Conservation (phyloP, 2,888 invertebrate species). For the Endotricha flammealis region DNA sequence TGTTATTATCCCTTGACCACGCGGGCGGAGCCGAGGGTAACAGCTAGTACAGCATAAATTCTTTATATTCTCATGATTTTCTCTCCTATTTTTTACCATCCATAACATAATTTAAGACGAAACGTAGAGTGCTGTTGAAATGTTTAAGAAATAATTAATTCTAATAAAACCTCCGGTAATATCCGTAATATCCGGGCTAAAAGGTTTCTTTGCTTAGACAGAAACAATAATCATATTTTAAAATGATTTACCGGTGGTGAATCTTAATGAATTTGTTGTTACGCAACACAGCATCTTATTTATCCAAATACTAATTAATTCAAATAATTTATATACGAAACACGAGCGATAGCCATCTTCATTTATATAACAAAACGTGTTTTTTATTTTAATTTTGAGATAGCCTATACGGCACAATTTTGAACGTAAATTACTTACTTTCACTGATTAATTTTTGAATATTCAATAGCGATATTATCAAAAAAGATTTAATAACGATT, state of each 20-base stretch:
- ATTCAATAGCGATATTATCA: neutral
- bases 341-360: constrained; percentile 8
- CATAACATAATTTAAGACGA: no score
- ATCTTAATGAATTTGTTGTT: constrained; percentile 24
- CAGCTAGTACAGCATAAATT: no score
- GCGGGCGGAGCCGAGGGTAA: no score
- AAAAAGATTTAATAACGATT: no score
- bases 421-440: constrained; percentile 15
- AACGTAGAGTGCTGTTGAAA: neutral
- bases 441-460: constrained; percentile 10
- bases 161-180: constrained; percentile 4
- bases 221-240: constrained; percentile 24
- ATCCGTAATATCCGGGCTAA: neutral
- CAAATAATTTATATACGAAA: constrained; percentile 14
- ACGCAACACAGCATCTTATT: constrained; percentile 20
- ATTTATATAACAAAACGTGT: constrained; percentile 8
- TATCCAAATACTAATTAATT: constrained; percentile 20
- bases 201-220: constrained; percentile 15
- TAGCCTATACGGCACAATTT: constrained; percentile 1
- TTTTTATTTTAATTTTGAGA: neutral
- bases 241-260: constrained; percentile 23
- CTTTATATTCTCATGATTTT: no score
- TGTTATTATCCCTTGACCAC: no score
- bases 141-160: neutral
- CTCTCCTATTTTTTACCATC: no score